Percentiles rank a stretch among this genome's conserved stretches.
These are phyloP conservation scores for Parnassius glacialis DNA, from an alignment of 2,888 invertebrate species.

Conservation along the genomic window DNA sequence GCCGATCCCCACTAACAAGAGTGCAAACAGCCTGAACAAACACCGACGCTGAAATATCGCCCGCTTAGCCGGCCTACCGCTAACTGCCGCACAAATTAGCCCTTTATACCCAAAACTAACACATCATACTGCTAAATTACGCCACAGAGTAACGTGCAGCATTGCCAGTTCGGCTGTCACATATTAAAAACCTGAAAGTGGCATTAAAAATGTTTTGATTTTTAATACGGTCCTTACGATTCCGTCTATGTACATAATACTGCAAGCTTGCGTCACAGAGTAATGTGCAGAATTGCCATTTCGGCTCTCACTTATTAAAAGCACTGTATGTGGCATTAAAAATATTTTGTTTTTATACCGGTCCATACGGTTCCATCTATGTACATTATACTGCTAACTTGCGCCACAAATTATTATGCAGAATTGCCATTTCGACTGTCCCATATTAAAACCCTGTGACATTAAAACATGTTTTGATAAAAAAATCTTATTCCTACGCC, in stretches of 20 bases:
- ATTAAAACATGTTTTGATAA: too few species aligned
- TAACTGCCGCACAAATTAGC: slow-evolving; percentile 54
- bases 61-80: slow-evolving; percentile 43
- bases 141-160: slow-evolving; percentile 16
- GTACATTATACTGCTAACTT: slow-evolving; percentile 34
- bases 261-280: slow-evolving; percentile 20
- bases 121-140: slow-evolving; percentile 34
- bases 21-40: slow-evolving; percentile 51
- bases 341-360: too few species aligned
- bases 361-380: too few species aligned
- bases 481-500: too few species aligned
- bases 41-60: slow-evolving; percentile 50
- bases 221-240: too few species aligned
- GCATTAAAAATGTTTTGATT: too few species aligned
- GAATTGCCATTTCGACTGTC: background rate
- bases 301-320: too few species aligned
- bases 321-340: too few species aligned
- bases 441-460: too few species aligned
- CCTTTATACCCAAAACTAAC: slow-evolving; percentile 49
- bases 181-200: too few species aligned
- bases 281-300: background rate
- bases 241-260: slow-evolving; percentile 32
- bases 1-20: slow-evolving; percentile 42
- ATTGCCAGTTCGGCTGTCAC: background rate
- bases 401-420: slow-evolving; percentile 13